phyloP scores from a whole-genome alignment of 64 coral and sea anemone genomes.

The Cladopsammia gracilis region DNA sequence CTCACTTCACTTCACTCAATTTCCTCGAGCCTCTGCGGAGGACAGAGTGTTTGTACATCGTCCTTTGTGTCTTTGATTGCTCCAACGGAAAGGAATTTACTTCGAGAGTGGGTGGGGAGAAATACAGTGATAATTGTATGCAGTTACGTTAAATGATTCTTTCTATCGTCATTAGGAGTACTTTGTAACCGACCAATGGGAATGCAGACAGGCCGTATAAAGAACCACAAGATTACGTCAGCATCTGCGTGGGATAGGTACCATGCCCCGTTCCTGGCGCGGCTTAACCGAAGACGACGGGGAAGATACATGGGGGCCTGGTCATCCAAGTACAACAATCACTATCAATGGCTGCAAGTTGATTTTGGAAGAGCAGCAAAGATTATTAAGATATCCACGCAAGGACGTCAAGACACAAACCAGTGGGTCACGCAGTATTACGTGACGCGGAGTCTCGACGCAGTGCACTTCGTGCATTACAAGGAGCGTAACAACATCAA shows the following conservation, averaged over 20 bases:
- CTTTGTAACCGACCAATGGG: constrained; percentile 82
- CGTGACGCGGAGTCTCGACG: constrained; percentile 57
- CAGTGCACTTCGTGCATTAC: constrained; percentile 62
- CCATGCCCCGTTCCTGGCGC: constrained; percentile 39
- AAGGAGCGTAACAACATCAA: constrained; percentile 61
- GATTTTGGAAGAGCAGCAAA: constrained; percentile 62
- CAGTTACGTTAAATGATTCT: too few species aligned
- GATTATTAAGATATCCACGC: constrained; percentile 66
- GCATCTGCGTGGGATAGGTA: constrained; percentile 43
- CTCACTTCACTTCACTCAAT: too few species aligned
- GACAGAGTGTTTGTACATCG: too few species aligned
- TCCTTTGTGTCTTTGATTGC: too few species aligned
- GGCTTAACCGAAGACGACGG: constrained; percentile 46
- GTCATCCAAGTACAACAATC: constrained; percentile 81
- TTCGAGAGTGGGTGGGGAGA: too few species aligned
- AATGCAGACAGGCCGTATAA: constrained; percentile 69
- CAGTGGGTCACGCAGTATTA: constrained; percentile 70
- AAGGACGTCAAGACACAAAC: constrained; percentile 54
- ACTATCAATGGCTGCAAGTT: constrained; percentile 82
- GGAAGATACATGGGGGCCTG: constrained; percentile 68
- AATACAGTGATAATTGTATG: too few species aligned
- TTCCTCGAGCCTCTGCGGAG: too few species aligned
- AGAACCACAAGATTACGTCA: constrained; percentile 67
- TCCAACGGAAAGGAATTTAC: too few species aligned
- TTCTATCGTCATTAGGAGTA: constrained; percentile 27